phyloP scores from a whole-genome alignment of 2,888 invertebrate species.

The Himalopsyche kuldschensis region DNA sequence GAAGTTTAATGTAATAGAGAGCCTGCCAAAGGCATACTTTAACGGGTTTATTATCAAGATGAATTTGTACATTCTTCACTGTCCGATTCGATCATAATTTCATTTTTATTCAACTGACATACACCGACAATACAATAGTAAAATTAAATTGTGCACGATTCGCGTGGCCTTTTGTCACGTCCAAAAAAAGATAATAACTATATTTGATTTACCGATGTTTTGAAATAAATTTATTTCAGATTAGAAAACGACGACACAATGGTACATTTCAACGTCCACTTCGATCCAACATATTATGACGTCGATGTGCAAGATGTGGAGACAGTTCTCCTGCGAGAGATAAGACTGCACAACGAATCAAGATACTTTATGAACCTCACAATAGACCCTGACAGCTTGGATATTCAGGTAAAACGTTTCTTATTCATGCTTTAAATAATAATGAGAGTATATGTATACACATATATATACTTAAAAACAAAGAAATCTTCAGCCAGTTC shows the following conservation, averaged over 20 bases:
- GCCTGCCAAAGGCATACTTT: no score
- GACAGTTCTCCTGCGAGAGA: slow-evolving; percentile 68
- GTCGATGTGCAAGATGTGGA: slow-evolving; percentile 68
- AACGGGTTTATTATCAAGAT: no score
- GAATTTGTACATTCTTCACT: no score
- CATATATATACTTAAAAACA: no score
- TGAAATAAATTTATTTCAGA: slow-evolving; percentile 48
- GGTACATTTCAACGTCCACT: slow-evolving; percentile 83
- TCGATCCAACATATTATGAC: slow-evolving; percentile 74
- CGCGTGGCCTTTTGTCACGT: background rate
- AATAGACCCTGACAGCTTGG: slow-evolving; percentile 66
- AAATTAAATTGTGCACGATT: background rate
- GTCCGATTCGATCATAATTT: no score
- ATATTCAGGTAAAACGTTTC: slow-evolving; percentile 57
- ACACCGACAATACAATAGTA: no score
- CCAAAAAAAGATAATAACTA: background rate
- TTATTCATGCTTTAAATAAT: no score
- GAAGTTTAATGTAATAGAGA: no score
- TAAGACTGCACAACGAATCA: slow-evolving; percentile 49
- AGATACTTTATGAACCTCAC: slow-evolving; percentile 66
- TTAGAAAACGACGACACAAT: slow-evolving; percentile 71
- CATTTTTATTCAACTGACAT: no score
- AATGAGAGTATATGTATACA: no score
- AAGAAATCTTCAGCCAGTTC: no score
- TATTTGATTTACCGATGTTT: slow-evolving; percentile 3